phyloP scores from a whole-genome alignment of 1,140 invertebrate genomes.

The Parasteatoda tepidariorum region DNA sequence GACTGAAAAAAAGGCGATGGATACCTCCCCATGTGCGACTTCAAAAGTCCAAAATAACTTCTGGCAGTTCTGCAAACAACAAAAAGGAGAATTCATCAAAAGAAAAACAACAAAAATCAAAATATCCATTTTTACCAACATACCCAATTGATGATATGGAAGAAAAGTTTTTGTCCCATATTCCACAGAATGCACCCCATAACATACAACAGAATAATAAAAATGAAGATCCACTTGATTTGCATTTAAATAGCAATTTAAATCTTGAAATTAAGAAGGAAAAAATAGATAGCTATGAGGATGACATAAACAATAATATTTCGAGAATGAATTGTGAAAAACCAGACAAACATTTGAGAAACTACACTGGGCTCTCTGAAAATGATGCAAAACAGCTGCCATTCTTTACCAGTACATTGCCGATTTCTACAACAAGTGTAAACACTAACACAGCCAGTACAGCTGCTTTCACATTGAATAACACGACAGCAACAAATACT shows the following conservation, averaged over 20 bases:
- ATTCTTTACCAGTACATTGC: constrained; percentile 3
- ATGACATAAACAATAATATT: constrained; percentile 57
- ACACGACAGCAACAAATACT: not conserved
- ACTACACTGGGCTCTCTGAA: constrained; percentile 17
- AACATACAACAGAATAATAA: not conserved
- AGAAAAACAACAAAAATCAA: constrained; percentile 2
- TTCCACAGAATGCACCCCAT: constrained; percentile 7
- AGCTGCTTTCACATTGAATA: constrained; percentile 28
- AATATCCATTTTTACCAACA: not conserved
- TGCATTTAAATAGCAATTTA: constrained; percentile 34
- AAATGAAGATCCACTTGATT: constrained; percentile 12
- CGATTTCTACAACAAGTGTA: not conserved
- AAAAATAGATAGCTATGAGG: constrained; percentile 39
- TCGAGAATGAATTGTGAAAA: constrained; percentile 5
- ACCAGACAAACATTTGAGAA: constrained; percentile 3
- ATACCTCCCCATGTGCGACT: constrained; percentile 48
- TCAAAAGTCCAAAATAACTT: constrained; percentile 44
- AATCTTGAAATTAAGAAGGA: constrained; percentile 45
- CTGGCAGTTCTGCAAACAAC: not conserved
- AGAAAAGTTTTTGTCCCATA: constrained; percentile 35
- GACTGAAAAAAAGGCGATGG: constrained; percentile 48
- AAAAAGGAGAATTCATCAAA: not conserved
- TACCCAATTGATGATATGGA: constrained; percentile 36
- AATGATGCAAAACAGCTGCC: constrained; percentile 35
- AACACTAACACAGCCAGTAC: not conserved